Evolutionary conservation across 2,797 vertebrate species (phyloP), one percentile per base, ranked within the genome.

Genomic region (Neosilurus mollespiculum): DNA sequence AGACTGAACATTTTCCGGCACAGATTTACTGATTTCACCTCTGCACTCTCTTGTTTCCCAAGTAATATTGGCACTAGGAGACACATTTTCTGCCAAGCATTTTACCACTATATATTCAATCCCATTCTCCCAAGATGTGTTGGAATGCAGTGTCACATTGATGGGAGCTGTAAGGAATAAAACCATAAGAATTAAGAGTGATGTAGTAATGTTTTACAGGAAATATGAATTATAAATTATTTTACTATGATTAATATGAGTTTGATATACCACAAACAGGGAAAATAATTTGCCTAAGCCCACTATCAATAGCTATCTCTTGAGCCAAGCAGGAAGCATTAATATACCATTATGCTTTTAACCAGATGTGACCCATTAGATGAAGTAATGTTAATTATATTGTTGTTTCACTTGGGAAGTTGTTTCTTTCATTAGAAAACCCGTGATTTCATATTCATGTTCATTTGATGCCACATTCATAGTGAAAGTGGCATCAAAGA

Each of bases 201-300:
- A 49, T 58, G 15, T 9, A 43, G 49, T n/a, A 66, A 49, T 43
- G 51, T 2, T 26, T 37, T 24, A 24, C 9, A 65, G 88, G 2
- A 6, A 61, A 4, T 61, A 20, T 43, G 34, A 77, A n/a, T n/a
- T 77, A 1, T 16, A 43, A 59, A 76, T 20, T 12, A 56, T 58
- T 58, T 43, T 77, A 12, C 86, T 81, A 83, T 37, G 85, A 0
- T 34, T 75, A n/a, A 15, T 43, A 43, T 12, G 30, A 37, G 58
- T 81, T 86, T 86, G 84, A 91, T 92, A 86, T 92, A 94, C 93
- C 91, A 76, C 94, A 94, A 61, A 80, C 81, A 80, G 91, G 92
- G 87, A 94, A 88, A 43, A 83, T 85, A 82, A 92, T 80, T 83
- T 94, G 94, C 89, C 92, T 88, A 86, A 95, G 91, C 86, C 94